Base-by-base conservation (phyloP, 2,888 invertebrate species). In the Phoronis australis region DNA sequence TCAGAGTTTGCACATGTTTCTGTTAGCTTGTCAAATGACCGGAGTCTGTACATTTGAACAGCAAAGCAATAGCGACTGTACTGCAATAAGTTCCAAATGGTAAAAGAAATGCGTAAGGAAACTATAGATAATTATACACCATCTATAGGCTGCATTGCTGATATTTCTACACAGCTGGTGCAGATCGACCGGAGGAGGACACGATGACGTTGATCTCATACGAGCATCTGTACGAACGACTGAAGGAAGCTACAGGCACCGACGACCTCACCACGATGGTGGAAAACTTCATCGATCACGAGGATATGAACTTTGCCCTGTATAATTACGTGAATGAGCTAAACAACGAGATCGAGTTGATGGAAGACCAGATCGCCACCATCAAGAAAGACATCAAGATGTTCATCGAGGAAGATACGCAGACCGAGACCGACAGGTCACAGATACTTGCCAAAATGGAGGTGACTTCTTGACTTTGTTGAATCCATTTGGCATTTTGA, bases 251-350 rank as follows among this genome's bases (percentile, higher is more conserved):
- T 20, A 68, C 68, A 0, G 64, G 64, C 5, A 68, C 75, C 47
- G 48, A 66, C 3, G 69, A 74, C 45, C 60, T 75, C 20, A 65
- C 68, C 4, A 64, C 61, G 31, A 71, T 91, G 40, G 84, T 86
- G 6, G 82, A 82, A 2, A 84, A 87, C 70, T 92, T 88, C 75
- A 81, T 85, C 15, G 83, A 85, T 23, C 85, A 87, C 55, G 92
- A 92, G 67, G 88, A 89, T 59, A 88, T 90, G 73, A 93, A 92
- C 77, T 92, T 91, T 69, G 89, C 91, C 0, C 81, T 89, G 0
- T 93, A 92, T 71, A 89, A 86, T 75, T 91, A 90, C 69, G 87
- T 92, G 39, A 91, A 90, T 68, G 89, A 90, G 68, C 79, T 92
- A 42, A 90, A 90, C 72, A 85, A 65, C 40, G 68, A 72, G 37